Percentiles rank a stretch among this genome's conserved stretches.
These are phyloP conservation scores for Ennomos fuscantarius DNA, from an alignment of 2,888 invertebrate genomes.

Conservation along the genomic window DNA sequence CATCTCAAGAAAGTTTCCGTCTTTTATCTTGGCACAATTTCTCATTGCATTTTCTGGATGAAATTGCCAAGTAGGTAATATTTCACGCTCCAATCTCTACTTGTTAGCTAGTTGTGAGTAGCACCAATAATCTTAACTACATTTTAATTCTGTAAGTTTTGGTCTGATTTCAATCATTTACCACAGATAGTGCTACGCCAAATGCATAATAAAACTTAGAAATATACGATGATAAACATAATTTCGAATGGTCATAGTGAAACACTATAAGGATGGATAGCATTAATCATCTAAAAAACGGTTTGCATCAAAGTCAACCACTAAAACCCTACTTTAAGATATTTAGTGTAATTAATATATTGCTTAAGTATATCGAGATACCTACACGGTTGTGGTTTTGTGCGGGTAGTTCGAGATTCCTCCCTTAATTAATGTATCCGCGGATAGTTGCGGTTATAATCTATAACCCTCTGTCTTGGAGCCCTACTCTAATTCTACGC, in stretches of 20 bases:
- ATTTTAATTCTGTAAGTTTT: too few species aligned
- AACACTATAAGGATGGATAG: too few species aligned
- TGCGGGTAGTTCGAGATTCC: constrained; percentile 31
- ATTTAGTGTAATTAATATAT: constrained; percentile 9
- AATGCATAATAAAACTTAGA: too few species aligned
- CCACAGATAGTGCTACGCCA: too few species aligned
- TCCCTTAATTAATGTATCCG: constrained; percentile 35
- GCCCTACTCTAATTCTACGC: too few species aligned
- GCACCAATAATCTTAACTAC: neutral
- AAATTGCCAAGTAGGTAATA: constrained; percentile 24
- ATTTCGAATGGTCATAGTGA: too few species aligned
- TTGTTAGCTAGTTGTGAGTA: constrained; percentile 3
- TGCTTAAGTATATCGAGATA: constrained; percentile 34
- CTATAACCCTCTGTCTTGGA: constrained; percentile 9
- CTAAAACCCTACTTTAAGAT: too few species aligned
- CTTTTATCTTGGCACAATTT: constrained; percentile 20
- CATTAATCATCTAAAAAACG: too few species aligned
- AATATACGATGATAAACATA: too few species aligned
- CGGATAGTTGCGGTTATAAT: constrained; percentile 21
- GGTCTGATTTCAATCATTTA: too few species aligned
- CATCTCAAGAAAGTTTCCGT: constrained; percentile 5
- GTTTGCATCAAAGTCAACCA: too few species aligned
- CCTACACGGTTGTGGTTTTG: constrained; percentile 19
- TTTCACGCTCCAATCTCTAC: constrained; percentile 10
- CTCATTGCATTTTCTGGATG: constrained; percentile 22